Conservation (phyloP, 2,888 invertebrate genomes). For the Deilephila elpenor region DNA sequence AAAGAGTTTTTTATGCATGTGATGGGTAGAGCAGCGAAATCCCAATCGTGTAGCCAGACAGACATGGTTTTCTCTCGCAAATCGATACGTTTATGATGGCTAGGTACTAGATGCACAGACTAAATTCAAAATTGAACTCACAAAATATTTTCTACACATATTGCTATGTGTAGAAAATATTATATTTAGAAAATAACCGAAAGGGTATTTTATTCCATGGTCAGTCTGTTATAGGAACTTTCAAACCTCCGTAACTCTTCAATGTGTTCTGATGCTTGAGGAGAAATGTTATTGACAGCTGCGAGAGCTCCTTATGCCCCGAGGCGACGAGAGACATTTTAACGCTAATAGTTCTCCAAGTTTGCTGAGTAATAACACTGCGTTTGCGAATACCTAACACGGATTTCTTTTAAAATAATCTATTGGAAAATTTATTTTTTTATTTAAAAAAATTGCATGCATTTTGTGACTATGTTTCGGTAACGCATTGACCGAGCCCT, state of each 20-base stretch:
- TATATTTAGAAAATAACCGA: neutral
- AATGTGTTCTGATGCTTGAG: conserved; percentile 18
- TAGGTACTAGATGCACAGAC: no score
- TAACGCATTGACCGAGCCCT: no score
- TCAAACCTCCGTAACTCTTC: conserved; percentile 13
- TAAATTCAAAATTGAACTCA: no score
- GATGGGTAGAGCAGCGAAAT: no score
- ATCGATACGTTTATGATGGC: no score
- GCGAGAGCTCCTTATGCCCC: neutral
- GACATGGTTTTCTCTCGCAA: no score
- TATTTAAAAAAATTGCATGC: no score
- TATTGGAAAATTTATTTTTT: neutral
- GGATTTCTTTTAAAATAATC: neutral
- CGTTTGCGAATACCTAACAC: neutral
- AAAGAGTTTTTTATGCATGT: no score
- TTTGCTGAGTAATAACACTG: conserved; percentile 7
- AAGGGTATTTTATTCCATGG: neutral
- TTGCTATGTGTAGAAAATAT: no score
- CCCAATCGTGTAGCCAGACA: no score
- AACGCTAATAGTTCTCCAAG: conserved; percentile 5
- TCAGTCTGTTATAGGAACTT: neutral
- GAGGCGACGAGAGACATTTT: neutral
- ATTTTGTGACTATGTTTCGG: no score
- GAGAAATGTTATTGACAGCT: conserved; percentile 23
- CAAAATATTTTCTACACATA: no score